A percentile compares a stretch with the other conserved stretches of the same genome.
phyloP scores from a whole-genome alignment of 2,888 invertebrate genomes.

The Meteorus cinctellus region DNA sequence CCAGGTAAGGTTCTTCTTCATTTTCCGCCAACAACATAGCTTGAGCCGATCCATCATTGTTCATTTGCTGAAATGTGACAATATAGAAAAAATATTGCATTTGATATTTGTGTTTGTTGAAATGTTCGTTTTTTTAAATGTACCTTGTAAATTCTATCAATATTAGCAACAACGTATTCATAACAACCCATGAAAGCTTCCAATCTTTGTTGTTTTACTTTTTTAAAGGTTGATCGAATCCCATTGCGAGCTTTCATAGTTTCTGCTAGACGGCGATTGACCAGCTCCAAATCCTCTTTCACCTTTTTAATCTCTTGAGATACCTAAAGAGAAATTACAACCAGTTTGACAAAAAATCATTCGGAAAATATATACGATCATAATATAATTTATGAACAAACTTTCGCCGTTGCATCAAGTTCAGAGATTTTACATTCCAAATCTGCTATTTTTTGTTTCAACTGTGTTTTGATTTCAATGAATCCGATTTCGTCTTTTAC shows the following conservation, averaged over 20 bases:
- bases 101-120: background rate
- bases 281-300: slow-evolving; percentile 72
- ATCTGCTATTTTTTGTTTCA: slow-evolving; percentile 78
- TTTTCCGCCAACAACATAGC: slow-evolving; percentile 95
- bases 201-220: slow-evolving; percentile 90
- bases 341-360: too few relatives aligned
- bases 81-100: slow-evolving; percentile 30
- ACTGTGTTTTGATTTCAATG: background rate
- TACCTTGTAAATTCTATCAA: slow-evolving; percentile 97
- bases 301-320: slow-evolving; percentile 89
- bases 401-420: slow-evolving; percentile 77
- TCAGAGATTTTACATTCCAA: slow-evolving; percentile 89
- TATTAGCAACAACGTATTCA: slow-evolving; percentile 92
- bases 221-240: slow-evolving; percentile 81
- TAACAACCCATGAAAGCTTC: slow-evolving; percentile 93
- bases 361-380: too few relatives aligned
- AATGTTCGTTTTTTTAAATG: slow-evolving; percentile 23
- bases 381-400: background rate
- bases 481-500: background rate
- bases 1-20: slow-evolving; percentile 97
- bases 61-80: slow-evolving; percentile 78
- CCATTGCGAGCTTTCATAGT: slow-evolving; percentile 88
- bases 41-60: slow-evolving; percentile 92
- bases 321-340: background rate
- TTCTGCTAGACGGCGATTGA: slow-evolving; percentile 77